Base-by-base conservation (phyloP, 2,797 vertebrate species). In the Parauchenoglanis punctatus region DNA sequence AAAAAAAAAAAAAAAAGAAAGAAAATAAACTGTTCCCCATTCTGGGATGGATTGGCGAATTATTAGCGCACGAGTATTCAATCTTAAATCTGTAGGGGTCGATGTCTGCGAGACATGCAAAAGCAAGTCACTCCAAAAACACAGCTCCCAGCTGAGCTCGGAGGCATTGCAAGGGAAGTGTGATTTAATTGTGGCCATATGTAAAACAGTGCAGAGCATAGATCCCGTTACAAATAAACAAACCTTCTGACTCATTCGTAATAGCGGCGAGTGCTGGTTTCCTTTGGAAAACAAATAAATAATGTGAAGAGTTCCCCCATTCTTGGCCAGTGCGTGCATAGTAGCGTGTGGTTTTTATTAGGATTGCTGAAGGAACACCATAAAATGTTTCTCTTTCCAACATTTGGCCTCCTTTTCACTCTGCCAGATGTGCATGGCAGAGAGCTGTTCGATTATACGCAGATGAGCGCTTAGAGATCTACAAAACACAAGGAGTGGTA, bases 151-250 rank as follows among this genome's bases (percentile, higher is more conserved):
- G 92, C 95, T 93, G 89, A 92, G 91, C 89, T 85, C 87, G 89
- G 90, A 91, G 90, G 86, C 88, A 81, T 20, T 81, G 84, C n/a
- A 88, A 54, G 35, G 89, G 93, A 91, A 92, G 89, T 92, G 92
- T 89, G 90, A 92, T 92, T 91, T 95, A 94, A 96, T 95, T 94
- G 93, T 88, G 92, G 90, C 92, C 95, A 96, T 94, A 95, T 95
- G 93, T 93, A 92, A 93, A 82, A 89, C 90, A 90, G 91, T 91
- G 93, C 92, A 83, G 91, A 94, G 93, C 90, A 92, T 93, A 93
- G 94, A 95, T 94, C 94, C 92, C 92, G 94, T 95, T 94, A 94
- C 94, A 95, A 95, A 96, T 94, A 96, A 96, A 95, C 95, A 95
- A 92, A 89, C 92, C 93, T 94, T 94, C 93, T 96, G 95, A 96